Percentiles rank a stretch among this genome's conserved stretches.
phyloP scores from a whole-genome alignment of 2,797 vertebrate genomes.

The Balearica regulorum region DNA sequence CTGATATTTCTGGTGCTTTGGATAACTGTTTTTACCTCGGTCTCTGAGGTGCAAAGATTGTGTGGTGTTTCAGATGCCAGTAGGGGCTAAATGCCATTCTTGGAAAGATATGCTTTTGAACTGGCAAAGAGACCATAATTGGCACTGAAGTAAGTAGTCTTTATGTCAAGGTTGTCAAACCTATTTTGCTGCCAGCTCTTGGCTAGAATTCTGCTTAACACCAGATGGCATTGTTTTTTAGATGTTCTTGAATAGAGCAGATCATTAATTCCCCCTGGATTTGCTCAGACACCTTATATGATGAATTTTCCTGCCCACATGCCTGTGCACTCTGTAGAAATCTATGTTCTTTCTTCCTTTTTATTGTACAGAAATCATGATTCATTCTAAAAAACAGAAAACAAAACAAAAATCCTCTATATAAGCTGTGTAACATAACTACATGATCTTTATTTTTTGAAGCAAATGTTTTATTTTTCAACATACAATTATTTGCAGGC shows the following conservation, averaged over 20 bases:
- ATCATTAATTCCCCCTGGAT: conserved; percentile 33
- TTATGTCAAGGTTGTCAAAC: conserved; percentile 61
- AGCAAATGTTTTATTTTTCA: not conserved
- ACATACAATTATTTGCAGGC: not conserved
- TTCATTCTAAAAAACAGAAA: not conserved
- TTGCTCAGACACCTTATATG: not conserved
- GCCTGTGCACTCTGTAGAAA: not conserved
- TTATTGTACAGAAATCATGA: not conserved
- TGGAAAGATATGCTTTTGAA: conserved; percentile 49
- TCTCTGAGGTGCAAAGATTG: not conserved
- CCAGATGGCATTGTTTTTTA: conserved; percentile 63
- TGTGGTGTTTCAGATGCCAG: not conserved
- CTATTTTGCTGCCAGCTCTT: conserved; percentile 41
- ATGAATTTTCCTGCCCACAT: conserved; percentile 9
- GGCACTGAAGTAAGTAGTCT: conserved; percentile 35
- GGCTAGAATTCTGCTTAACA: conserved; percentile 47
- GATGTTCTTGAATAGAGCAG: conserved; percentile 40
- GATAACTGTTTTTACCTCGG: conserved; percentile 1
- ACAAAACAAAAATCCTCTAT: not conserved
- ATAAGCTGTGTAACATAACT: not conserved
- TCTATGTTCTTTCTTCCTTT: not conserved
- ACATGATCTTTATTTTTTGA: not conserved
- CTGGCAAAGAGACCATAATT: conserved; percentile 26
- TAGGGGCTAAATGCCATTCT: conserved; percentile 5
- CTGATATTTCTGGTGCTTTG: not conserved